Evolutionary conservation across 2,797 vertebrate genomes (phyloP).

Genomic region (Hypotaenidia philippensis): DNA sequence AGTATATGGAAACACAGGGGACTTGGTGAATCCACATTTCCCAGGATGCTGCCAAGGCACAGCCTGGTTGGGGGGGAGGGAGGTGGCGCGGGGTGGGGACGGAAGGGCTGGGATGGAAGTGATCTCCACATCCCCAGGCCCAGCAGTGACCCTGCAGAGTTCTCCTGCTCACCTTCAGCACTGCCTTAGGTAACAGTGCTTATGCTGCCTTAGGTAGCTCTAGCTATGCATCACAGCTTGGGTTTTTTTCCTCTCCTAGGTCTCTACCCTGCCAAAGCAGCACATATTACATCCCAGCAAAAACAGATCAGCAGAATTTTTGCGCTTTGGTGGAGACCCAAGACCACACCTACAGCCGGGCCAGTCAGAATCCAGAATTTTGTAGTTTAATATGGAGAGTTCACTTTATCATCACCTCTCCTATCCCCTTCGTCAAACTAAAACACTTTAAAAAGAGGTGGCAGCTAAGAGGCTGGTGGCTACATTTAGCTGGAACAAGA

Average conservation of each 20-base stretch:
- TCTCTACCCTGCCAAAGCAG: neutral
- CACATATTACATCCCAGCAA: neutral
- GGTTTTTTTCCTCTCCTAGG: neutral
- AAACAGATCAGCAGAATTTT: neutral
- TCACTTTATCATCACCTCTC: constrained; percentile 1
- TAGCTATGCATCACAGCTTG: neutral
- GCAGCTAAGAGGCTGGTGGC: constrained; percentile 25
- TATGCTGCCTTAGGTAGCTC: neutral
- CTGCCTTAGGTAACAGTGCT: neutral
- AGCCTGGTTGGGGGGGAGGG: neutral
- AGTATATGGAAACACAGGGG: neutral
- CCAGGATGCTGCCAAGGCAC: neutral
- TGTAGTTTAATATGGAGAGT: neutral
- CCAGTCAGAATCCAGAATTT: neutral
- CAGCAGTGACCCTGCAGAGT: neutral
- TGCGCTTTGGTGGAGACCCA: neutral
- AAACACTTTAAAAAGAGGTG: neutral
- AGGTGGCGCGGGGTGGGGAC: no score
- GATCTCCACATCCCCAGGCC: neutral
- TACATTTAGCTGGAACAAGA: constrained; percentile 34
- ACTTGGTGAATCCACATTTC: neutral
- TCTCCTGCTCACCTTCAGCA: neutral
- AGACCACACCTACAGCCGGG: neutral
- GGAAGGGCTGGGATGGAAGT: neutral
- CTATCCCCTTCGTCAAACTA: constrained; percentile 1